phyloP scores from a whole-genome alignment of 2,888 invertebrate genomes.

The Cantharis nigra region DNA sequence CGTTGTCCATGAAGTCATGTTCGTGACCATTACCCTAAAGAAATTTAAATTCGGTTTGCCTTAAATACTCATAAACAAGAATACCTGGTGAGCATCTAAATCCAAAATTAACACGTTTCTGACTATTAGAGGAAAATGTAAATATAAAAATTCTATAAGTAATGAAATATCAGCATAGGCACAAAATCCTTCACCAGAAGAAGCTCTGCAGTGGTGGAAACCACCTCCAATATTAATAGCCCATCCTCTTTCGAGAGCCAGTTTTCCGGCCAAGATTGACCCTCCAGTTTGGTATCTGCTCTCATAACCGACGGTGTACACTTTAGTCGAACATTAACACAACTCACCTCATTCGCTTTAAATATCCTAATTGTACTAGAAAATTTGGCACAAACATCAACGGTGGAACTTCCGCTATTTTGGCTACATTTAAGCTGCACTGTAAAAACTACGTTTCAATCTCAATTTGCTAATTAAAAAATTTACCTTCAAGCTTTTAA shows the following conservation, averaged over 20 bases:
- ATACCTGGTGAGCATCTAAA: conserved; percentile 88
- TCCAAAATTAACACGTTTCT: conserved; percentile 85
- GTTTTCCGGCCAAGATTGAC: conserved; percentile 78
- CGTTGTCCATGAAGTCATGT: conserved; percentile 73
- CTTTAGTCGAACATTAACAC: not conserved
- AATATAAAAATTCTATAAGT: conserved; percentile 70
- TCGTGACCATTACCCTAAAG: conserved; percentile 85
- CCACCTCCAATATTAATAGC: conserved; percentile 90
- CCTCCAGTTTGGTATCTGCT: conserved; percentile 78
- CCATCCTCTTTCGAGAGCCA: conserved; percentile 84
- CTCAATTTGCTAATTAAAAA: conserved; percentile 4
- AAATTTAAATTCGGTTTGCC: conserved; percentile 8
- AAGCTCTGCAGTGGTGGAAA: conserved; percentile 84
- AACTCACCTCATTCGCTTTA: conserved; percentile 74
- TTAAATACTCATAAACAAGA: not conserved
- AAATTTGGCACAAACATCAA: conserved; percentile 77
- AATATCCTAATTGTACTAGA: conserved; percentile 74
- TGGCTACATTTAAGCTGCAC: conserved; percentile 82
- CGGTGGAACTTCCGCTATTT: conserved; percentile 78
- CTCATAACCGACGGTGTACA: not conserved
- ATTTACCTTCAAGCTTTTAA: conserved; percentile 72
- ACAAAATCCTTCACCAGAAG: conserved; percentile 84
- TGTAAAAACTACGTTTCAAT: conserved; percentile 46
- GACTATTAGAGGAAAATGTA: conserved; percentile 58
- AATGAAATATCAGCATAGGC: conserved; percentile 89